These are phyloP conservation scores for Drosophila suzukii DNA, from an alignment of 1,140 invertebrate genomes.

Conservation along the genomic window DNA sequence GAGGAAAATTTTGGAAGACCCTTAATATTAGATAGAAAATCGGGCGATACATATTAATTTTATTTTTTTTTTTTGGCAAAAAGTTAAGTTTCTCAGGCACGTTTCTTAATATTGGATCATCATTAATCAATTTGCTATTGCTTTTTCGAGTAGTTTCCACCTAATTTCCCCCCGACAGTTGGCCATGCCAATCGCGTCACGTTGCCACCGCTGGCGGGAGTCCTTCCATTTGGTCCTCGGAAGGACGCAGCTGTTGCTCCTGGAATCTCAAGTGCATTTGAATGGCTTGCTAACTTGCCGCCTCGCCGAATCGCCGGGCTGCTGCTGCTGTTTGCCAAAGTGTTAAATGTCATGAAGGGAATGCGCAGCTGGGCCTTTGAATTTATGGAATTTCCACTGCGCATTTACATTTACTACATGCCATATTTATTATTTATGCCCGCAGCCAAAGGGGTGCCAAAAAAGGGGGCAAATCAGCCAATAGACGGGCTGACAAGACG, in stretches of 20 bases:
- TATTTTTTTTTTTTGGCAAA: too few species aligned
- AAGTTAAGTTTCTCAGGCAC: background rate
- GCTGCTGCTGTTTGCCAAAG: constrained; percentile 68
- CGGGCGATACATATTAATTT: too few species aligned
- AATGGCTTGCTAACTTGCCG: constrained; percentile 56
- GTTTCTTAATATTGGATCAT: background rate
- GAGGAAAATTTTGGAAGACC: too few species aligned
- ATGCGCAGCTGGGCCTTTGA: constrained; percentile 64
- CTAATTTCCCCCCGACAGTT: constrained; percentile 4
- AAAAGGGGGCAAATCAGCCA: constrained; percentile 8
- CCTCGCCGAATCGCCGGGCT: constrained; percentile 23
- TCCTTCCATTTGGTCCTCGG: constrained; percentile 1
- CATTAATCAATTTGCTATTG: constrained; percentile 17
- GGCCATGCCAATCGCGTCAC: constrained; percentile 29
- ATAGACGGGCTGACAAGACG: constrained; percentile 58
- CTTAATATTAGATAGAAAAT: too few species aligned
- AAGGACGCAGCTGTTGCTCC: constrained; percentile 77
- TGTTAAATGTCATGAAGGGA: constrained; percentile 78
- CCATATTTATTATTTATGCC: constrained; percentile 77
- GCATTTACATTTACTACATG: constrained; percentile 78
- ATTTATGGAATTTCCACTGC: constrained; percentile 73
- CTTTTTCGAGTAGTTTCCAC: constrained; percentile 1
- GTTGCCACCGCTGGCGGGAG: constrained; percentile 35
- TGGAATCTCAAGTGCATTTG: constrained; percentile 79
- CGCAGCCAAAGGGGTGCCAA: background rate